Evolutionary conservation across 2,888 invertebrate species (phyloP).

Genomic region (Sarcophaga caerulescens): DNA sequence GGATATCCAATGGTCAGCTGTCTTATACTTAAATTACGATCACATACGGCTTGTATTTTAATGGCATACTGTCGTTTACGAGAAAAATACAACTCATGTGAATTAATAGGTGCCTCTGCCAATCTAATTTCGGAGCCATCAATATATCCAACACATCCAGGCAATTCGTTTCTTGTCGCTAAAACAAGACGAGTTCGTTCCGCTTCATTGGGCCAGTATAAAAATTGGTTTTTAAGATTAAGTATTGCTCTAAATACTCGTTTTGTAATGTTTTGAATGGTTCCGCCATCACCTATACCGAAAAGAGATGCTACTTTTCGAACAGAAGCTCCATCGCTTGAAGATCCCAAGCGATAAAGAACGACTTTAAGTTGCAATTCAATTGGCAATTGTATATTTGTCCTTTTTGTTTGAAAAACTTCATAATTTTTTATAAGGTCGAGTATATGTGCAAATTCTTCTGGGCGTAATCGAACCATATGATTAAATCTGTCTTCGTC

Average conservation of each 20-base stretch:
- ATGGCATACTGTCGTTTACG: conserved; percentile 56
- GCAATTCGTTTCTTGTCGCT: conserved; percentile 50
- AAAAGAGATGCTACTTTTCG: conserved; percentile 53
- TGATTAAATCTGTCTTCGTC: background rate
- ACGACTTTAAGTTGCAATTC: conserved; percentile 37
- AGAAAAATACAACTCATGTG: conserved; percentile 48
- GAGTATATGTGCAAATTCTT: background rate
- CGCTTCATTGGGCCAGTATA: conserved; percentile 48
- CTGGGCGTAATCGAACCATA: background rate
- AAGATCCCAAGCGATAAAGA: conserved; percentile 29
- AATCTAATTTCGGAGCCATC: conserved; percentile 61
- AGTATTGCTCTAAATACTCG: conserved; percentile 51
- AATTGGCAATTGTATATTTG: background rate
- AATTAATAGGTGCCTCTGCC: conserved; percentile 38
- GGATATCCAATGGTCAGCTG: conserved; percentile 50
- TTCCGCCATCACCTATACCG: conserved; percentile 56
- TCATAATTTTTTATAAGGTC: conserved; percentile 2
- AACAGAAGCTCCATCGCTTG: conserved; percentile 35
- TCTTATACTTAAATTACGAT: conserved; percentile 53
- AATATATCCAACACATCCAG: conserved; percentile 60
- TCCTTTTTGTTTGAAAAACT: conserved; percentile 18
- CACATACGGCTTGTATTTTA: conserved; percentile 47
- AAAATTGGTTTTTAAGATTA: conserved; percentile 33
- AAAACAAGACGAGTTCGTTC: conserved; percentile 35
- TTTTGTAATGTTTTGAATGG: conserved; percentile 50